Evolutionary conservation across 2,113 vertebrate species (phyloP), one percentile per base, ranked within the genome.

Genomic region (Leptodactylus fuscus): DNA sequence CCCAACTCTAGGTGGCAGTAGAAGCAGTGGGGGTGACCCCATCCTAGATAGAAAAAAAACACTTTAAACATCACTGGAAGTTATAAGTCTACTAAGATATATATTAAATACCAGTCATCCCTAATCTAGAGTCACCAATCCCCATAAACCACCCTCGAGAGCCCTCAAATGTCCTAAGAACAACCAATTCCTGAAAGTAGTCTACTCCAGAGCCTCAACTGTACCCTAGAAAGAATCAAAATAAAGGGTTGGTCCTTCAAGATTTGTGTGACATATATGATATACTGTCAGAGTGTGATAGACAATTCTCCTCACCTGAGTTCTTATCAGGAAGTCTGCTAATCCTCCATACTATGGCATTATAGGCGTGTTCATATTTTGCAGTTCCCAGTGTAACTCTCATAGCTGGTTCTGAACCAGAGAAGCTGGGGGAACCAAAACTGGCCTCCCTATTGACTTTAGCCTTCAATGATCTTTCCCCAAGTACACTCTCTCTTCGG

Each of bases 1-100:
- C 95, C 96, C 89, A 97, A 95, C 90, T 97, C 96, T 71, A 97
- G 88, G 83, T 95, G 96, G 87, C 96, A 97, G 92, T 96, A 97
- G 90, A 97, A 97, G 81, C 94, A 96, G 91, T 97, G 96, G 82
- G 96, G 96, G 88, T 97, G 96, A 69, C 95, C 94, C 84, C 95
- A 93, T 78, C 91, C 96, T 94, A 87, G 2, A 46, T 86, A 90
- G 73, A 88, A 53, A 36, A 18, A 69, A 38, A 69, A 18, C 18
- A 20, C 2, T 38, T 69, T 10, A 69, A 18, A 69, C 7, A 22
- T 69, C 38, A 3, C 16, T 38, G 18, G 34, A 18, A 11, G 32
- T 22, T 38, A 10, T 22, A 38, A 16, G 9, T 44, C 41, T 44
- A 44, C 41, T 44, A 44, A 44, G 41, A 5, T 44, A 9, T 3